Evolutionary conservation across 2,888 invertebrate species (phyloP).

Genomic region (Synanthedon vespiformis): DNA sequence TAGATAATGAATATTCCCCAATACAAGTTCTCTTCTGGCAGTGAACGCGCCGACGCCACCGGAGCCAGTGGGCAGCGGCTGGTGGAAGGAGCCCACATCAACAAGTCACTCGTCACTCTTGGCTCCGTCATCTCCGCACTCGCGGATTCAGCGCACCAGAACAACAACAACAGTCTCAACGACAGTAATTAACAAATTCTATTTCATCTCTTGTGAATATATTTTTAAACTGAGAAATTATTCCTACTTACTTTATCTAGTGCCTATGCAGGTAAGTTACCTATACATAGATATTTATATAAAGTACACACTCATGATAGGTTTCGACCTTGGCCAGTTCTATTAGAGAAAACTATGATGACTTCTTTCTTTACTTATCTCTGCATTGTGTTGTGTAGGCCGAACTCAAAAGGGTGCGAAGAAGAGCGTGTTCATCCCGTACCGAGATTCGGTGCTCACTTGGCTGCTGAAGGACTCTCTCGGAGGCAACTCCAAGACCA

Average conservation of each 20-base stretch:
- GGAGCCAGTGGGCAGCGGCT: constrained; percentile 91
- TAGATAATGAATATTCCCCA: too few relatives aligned
- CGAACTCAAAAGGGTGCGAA: constrained; percentile 53
- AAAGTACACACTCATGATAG: too few relatives aligned
- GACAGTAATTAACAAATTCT: too few relatives aligned
- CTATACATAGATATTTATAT: too few relatives aligned
- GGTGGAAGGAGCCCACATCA: constrained; percentile 91
- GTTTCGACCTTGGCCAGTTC: too few relatives aligned
- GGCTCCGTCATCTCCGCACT: constrained; percentile 90
- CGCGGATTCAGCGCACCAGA: constrained; percentile 70
- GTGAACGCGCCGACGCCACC: constrained; percentile 89
- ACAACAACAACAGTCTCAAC: too few relatives aligned
- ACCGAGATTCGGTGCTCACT: constrained; percentile 88
- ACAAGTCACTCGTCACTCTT: constrained; percentile 88
- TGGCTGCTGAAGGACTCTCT: constrained; percentile 90
- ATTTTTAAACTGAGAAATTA: too few relatives aligned
- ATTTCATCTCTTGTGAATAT: too few relatives aligned
- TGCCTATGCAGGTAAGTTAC: too few relatives aligned
- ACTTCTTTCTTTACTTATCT: background rate
- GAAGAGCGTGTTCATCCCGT: constrained; percentile 81
- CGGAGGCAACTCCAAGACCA: constrained; percentile 91
- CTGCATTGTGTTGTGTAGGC: constrained; percentile 15
- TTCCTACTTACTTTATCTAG: too few relatives aligned
- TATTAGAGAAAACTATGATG: background rate
- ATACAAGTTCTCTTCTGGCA: constrained; percentile 24